Base-by-base conservation (phyloP, 2,888 invertebrate species). In the Lasioglossum leucozonium region DNA sequence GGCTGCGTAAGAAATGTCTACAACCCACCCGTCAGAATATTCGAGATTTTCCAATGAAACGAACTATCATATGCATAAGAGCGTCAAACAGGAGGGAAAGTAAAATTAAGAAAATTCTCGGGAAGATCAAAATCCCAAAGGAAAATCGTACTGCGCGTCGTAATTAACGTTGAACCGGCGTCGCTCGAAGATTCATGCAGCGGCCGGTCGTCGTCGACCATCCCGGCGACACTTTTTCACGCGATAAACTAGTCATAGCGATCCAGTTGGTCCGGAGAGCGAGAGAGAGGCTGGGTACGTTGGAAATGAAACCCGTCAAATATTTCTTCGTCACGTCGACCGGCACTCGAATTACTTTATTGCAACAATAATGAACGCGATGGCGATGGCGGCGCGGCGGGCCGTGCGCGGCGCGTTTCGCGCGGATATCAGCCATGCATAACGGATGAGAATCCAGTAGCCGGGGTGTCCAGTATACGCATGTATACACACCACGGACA, bases 371-470 rank as follows among this genome's bases (percentile, higher is more conserved):
- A 77, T 30, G 67, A 40, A 55, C 62, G 76, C 58, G n/a, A 22
- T 26, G 72, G 72, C 72, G 18, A 22, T 22, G 65, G 65, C 72
- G 62, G 13, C n/a, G 72, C 34, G 55, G 37, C 30, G n/a, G 10
- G 55, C 16, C 16, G 44, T 44, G 11, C 30, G 72, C 34, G 71
- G 40, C 42, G 34, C 30, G 55, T 37, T 55, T 55, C 65, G 47
- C 47, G 58, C 58, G 62, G 69, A 74, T 76, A 85, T 83, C 76
- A 76, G 37, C 51, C 34, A 69, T 62, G 67, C 42, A 44, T 76
- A 83, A 83, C 79, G 71, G 69, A 83, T 73, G 72, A 83, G 67
- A 58, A 76, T 79, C 51, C 76, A 73, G 26, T 73, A 26, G 74
- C 22, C 76, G 79, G 67, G 74, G 69, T 55, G 72, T 62, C 62